Conservation (phyloP, 35 echinoderm and acorn worm genomes). For the Lytechinus pictus region DNA sequence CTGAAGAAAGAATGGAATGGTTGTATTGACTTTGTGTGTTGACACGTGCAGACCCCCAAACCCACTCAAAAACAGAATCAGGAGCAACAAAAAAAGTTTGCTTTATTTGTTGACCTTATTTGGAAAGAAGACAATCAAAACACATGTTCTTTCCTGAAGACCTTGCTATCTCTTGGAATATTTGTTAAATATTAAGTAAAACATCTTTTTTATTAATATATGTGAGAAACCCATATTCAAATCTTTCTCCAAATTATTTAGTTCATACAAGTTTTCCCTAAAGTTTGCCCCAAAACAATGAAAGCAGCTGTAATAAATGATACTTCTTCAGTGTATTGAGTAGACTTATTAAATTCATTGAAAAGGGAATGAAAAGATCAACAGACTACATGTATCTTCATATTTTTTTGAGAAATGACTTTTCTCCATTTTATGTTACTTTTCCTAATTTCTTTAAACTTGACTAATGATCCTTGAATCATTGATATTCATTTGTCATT, state of each 20-base stretch:
- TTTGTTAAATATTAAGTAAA: not conserved
- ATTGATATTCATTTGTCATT: not conserved
- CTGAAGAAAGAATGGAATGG: not conserved
- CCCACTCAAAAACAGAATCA: not conserved
- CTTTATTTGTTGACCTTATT: not conserved
- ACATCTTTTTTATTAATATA: too few species aligned
- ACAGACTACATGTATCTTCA: not conserved
- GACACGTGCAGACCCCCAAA: not conserved
- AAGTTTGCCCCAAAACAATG: not conserved
- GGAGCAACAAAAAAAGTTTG: not conserved
- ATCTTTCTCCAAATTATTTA: not conserved
- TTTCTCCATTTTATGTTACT: not conserved
- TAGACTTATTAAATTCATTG: not conserved
- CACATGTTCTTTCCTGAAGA: not conserved
- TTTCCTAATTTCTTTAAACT: not conserved
- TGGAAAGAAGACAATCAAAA: not conserved
- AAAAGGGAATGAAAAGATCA: not conserved
- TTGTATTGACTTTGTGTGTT: conserved; percentile 12
- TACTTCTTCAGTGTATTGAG: not conserved
- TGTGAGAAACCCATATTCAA: not conserved
- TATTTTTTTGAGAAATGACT: not conserved
- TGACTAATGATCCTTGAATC: not conserved
- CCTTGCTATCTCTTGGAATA: not conserved
- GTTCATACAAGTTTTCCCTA: not conserved
- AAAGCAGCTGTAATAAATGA: not conserved